Evolutionary conservation across 1,140 invertebrate species (phyloP).

Genomic region (Trichomalopsis sarcophagae): DNA sequence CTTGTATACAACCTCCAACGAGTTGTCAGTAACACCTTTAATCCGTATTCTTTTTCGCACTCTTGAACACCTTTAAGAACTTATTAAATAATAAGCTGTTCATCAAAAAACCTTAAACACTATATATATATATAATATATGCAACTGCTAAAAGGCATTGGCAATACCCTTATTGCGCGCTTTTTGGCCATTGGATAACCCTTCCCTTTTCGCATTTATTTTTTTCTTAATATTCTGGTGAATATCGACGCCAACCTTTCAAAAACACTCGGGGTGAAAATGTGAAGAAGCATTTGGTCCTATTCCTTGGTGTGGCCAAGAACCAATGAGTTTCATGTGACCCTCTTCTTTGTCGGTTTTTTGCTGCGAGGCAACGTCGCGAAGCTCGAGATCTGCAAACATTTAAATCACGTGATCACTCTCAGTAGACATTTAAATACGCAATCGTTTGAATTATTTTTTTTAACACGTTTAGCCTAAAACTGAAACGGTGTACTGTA

Average conservation of each 20-base stretch:
- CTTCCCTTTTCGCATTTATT: neutral
- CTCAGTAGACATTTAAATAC: neutral
- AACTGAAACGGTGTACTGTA: slow-evolving; percentile 21
- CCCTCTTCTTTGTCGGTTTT: slow-evolving; percentile 74
- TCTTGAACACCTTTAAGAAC: neutral
- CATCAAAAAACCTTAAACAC: slow-evolving; percentile 10
- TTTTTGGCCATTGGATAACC: slow-evolving; percentile 36
- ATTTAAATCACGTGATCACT: slow-evolving; percentile 38
- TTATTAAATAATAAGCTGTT: neutral
- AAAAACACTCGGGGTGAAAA: neutral
- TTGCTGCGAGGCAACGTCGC: slow-evolving; percentile 77
- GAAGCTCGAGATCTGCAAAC: slow-evolving; percentile 76
- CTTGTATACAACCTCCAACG: neutral
- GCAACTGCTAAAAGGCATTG: slow-evolving; percentile 23
- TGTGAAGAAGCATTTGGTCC: slow-evolving; percentile 19
- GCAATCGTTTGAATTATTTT: slow-evolving; percentile 45
- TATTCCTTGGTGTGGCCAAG: slow-evolving; percentile 9
- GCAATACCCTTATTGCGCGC: slow-evolving; percentile 5
- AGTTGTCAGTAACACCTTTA: neutral
- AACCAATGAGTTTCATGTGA: slow-evolving; percentile 67
- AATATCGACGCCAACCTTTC: neutral
- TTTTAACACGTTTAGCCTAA: slow-evolving; percentile 23
- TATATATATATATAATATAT: neutral
- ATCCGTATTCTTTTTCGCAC: neutral
- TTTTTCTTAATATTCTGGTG: slow-evolving; percentile 7